Evolutionary conservation across 2,113 vertebrate genomes (phyloP).

Genomic region (Balaenoptera acutorostrata): DNA sequence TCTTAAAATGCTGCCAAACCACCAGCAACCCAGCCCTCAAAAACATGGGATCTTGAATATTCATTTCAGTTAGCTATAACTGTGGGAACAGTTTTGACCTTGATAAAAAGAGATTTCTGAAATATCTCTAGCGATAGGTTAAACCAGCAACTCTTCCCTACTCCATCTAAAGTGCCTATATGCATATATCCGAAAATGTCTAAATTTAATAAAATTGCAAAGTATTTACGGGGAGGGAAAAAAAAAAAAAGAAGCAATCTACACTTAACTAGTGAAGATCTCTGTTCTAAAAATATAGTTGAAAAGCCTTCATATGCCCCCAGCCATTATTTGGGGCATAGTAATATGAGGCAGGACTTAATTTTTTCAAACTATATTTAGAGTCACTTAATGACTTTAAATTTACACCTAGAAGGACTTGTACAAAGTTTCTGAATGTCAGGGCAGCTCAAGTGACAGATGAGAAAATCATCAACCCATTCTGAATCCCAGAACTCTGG

Average conservation of each 20-base stretch:
- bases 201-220: neutral
- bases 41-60: neutral
- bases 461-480: slow-evolving; percentile 56
- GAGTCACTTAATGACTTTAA: slow-evolving; percentile 27
- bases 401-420: slow-evolving; percentile 15
- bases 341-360: neutral
- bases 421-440: slow-evolving; percentile 43
- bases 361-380: slow-evolving; percentile 33
- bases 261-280: neutral
- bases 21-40: neutral
- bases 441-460: slow-evolving; percentile 56
- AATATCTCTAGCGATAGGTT: neutral
- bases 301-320: neutral
- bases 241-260: neutral
- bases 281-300: neutral
- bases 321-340: neutral
- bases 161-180: neutral
- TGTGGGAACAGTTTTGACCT: neutral
- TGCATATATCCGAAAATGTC: neutral
- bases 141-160: neutral
- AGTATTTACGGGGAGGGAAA: neutral
- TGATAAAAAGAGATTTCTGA: neutral
- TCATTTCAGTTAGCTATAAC: neutral
- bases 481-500: slow-evolving; percentile 62
- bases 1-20: neutral